Percentiles rank a stretch among this genome's conserved stretches.
Evolutionary conservation across 2,888 invertebrate genomes (phyloP).

Genomic region (Poecilus cupreus): DNA sequence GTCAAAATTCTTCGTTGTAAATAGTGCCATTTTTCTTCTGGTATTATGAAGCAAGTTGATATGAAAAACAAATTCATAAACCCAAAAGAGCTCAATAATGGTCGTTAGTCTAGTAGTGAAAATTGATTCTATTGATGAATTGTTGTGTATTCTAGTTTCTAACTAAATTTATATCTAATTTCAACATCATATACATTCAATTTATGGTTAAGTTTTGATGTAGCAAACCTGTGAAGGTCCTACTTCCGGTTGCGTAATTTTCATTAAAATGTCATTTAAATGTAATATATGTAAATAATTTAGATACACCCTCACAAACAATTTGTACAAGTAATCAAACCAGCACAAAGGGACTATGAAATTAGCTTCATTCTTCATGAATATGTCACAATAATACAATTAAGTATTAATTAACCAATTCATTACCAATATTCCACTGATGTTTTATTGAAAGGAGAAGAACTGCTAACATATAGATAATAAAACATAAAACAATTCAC

Average conservation of each 20-base stretch:
- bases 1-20: too few relatives aligned
- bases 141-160: background rate
- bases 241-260: constrained; percentile 16
- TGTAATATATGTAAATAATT: constrained; percentile 31
- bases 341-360: background rate
- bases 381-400: background rate
- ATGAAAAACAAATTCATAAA: too few relatives aligned
- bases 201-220: too few relatives aligned
- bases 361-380: background rate
- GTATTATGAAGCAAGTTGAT: too few relatives aligned
- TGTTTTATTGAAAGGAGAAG: too few relatives aligned
- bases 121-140: too few relatives aligned
- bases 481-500: too few relatives aligned
- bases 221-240: too few relatives aligned
- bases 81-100: too few relatives aligned
- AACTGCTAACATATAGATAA: too few relatives aligned
- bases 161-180: background rate
- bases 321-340: constrained; percentile 3
- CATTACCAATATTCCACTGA: background rate
- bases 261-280: constrained; percentile 36
- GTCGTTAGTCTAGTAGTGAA: too few relatives aligned
- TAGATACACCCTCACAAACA: constrained; percentile 1
- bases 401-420: background rate
- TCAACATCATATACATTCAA: background rate
- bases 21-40: too few relatives aligned